Base-by-base conservation (phyloP, 1,140 invertebrate species). In the Magallana gigas region DNA sequence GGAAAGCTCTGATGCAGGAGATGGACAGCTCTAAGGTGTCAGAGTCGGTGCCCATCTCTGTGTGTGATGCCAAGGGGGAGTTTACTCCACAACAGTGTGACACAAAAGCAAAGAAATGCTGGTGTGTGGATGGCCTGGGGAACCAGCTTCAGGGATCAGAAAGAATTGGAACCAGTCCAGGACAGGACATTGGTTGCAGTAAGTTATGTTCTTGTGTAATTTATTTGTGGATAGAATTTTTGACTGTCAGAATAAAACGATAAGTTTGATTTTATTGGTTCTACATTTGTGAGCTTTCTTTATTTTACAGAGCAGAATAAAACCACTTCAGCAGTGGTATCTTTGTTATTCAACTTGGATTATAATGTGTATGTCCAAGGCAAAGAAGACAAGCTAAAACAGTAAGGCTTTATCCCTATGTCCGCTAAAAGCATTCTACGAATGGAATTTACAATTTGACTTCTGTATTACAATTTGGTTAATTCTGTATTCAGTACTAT, bases 51-150 rank as follows among this genome's bases (percentile, higher is more conserved):
- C 36, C 12, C 4, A 14, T 88, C 5, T 84, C 87, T 57, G 64
- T 85, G 57, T 88, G 87, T 88, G 84, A 81, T 81, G 87, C 80
- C 16, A 60, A 56, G 12, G 87, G 87, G 23, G 68, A 81, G 48
- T 88, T 88, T 60, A 56, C 62, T 12, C 83, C 68, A 48, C 87
- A 88, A 16, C 87, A 88, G 8, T 88, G 87, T 81, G 29, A 76
- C 57, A 12, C 58, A 14, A 64, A 9, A n/a, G 8, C 18, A 12
- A 36, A n/a, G 11, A 56, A 18, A 8, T 88, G 87, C 58, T 88
- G 87, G 87, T 88, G 87, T 88, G 87, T 88, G 18, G 84, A 88
- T 81, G 85, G 85, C 8, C 76, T 71, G 29, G 85, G 85, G 48
- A 80, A 71, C n/a, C 8, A 18, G 6, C n/a, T 86, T 16, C 48